Percentiles rank a stretch among this genome's conserved stretches.
These are phyloP conservation scores for Lipotes vexillifer DNA, from an alignment of 2,113 vertebrate species.

Conservation along the genomic window DNA sequence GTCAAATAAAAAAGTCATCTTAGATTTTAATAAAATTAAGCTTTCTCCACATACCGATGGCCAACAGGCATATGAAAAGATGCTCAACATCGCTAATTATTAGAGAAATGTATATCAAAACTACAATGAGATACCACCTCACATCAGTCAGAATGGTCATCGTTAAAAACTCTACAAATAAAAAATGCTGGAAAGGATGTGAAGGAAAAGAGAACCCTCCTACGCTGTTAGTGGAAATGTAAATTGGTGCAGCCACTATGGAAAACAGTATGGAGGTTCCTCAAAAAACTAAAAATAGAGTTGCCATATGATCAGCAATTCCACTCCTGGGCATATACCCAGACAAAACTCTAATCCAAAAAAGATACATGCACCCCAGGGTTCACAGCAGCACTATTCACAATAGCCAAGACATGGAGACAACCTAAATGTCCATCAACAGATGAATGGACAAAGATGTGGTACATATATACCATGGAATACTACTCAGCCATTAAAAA, in stretches of 20 bases:
- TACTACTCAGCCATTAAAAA: background rate
- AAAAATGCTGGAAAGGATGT: background rate
- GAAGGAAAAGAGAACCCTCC: background rate
- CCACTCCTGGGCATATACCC: background rate
- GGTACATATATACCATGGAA: background rate
- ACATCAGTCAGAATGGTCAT: background rate
- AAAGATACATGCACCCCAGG: background rate
- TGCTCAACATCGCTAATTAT: background rate
- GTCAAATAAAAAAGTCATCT: background rate
- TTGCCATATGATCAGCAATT: background rate
- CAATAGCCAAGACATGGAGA: no score
- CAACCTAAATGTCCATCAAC: no score
- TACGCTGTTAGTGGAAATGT: background rate
- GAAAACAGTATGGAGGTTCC: background rate
- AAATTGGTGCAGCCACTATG: background rate
- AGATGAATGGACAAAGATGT: no score
- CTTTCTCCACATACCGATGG: background rate
- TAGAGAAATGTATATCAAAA: background rate
- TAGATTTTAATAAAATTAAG: constrained; percentile 9
- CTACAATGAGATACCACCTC: background rate
- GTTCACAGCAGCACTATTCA: background rate
- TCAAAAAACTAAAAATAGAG: background rate
- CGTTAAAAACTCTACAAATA: background rate
- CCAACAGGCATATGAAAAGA: background rate
- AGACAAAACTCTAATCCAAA: background rate